Evolutionary conservation across 1,140 invertebrate species (phyloP), one percentile per base, ranked within the genome.

Genomic region (Eupristina koningsbergeri): DNA sequence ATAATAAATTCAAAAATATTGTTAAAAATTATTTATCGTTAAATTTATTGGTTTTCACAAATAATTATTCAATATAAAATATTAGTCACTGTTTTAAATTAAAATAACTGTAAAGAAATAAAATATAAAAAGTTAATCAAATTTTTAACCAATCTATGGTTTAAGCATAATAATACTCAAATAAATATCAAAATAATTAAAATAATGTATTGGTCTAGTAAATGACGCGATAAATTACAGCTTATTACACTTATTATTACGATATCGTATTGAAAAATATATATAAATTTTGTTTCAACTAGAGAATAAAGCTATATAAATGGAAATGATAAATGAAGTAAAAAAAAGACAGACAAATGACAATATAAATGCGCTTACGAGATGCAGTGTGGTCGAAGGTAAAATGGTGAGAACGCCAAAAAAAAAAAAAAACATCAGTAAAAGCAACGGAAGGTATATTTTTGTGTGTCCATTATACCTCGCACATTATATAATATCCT

Each of bases 201-300:
- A 58, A 64, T 78, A 64, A 78, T 78, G 64, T 78, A 64, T 78
- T 19, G 39, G n/a, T 19, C n/a, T 31, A 9, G 22, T 78, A 78
- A 78, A 78, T 78, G 15, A 64, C 31, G 15, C 15, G n/a, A 0
- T 26, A 0, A 53, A 45, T 41, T 45, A 64, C 58, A 61, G 61
- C 45, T 45, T 64, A 29, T 64, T 41, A 26, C 61, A 39, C 11
- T 64, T n/a, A 78, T 78, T 78, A 45, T 13, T n/a, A 36, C 61
- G 26, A 36, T 69, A 80, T 80, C 64, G 45, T 69, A 80, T 69
- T 64, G 15, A 29, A 17, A 80, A 80, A 80, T 80, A 50, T 53
- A 78, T 64, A 78, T 45, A 78, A 45, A 8, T 3, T 64, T 1
- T 34, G 31, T 5, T 22, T 78, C 8, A 22, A 39, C 34, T 39